Evolutionary conservation across 1,140 invertebrate species (phyloP), one percentile per base, ranked within the genome.

Genomic region (Temnothorax longispinosus): DNA sequence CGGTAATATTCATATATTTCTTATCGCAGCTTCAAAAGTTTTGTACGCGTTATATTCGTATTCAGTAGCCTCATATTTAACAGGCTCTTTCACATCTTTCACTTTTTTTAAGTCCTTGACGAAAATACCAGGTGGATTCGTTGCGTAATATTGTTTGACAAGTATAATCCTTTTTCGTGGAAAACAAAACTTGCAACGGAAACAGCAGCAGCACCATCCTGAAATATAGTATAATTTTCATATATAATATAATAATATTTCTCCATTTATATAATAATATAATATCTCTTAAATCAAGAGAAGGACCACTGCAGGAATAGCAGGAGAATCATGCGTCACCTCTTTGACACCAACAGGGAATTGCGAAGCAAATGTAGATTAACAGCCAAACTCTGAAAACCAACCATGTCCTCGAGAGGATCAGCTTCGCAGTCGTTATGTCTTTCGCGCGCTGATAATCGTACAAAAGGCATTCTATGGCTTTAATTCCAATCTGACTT

Each of bases 161-260:
- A 62, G 35, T 41, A 54, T n/a, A 56, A 94, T 94, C 69, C 91
- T 91, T 74, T 90, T 87, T 13, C 60, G 65, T 0, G 94, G 94
- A 86, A 93, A 94, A 67, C 93, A 95, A 47, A 94, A 78, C 71
- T 90, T 86, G 75, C 92, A 94, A 44, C 92, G 90, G 71, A 91
- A 93, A 81, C 94, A 95, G 7, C 94, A 95, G 38, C 94, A 95
- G 56, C 94, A 94, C 94, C 94, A 94, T 18, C 94, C 94, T 94
- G 58, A 44, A 87, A 64, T 62, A 47, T 75, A 50, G 50, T 35
- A 13, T 10, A 47, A 21, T 77, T 11, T 69, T 67, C 15, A 35
- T 8, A 71, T 8, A 71, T 27, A 27, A 27, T 27, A 81, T 52
- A 75, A 78, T 62, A n/a, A 58, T 60, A 27, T 27, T 1, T 27